Evolutionary conservation across 2,113 vertebrate genomes (phyloP), one percentile per base, ranked within the genome.

Genomic region (Aramus guarauna): DNA sequence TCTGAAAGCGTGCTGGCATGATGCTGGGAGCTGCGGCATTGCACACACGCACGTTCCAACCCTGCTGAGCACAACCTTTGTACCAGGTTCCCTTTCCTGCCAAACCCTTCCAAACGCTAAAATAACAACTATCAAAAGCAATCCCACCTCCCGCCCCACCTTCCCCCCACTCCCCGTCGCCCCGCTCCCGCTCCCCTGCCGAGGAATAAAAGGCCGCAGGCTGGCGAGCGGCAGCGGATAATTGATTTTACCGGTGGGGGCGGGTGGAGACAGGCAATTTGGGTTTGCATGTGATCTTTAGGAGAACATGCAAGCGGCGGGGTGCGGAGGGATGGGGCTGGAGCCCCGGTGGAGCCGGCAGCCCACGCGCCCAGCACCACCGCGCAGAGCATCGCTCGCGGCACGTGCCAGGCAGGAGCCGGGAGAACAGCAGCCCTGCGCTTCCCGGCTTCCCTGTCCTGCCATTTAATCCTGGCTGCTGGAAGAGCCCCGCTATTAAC

Each of bases 181-280:
- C 93, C 74, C 6, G 22, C 79, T 95, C 94, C 87, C 7, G 20
- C 86, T 96, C 84, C 84, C 84, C 86, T 50, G 88, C 77, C 2
- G 50, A 78, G 91, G 78, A 92, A 94, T 80, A 88, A 94, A 97
- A 94, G 96, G 95, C 96, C 29, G 0, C 77, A 9, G 82, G 92
- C 91, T 91, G 88, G 76, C 6, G 52, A 92, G 91, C 20, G 39
- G 89, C 36, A 1, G 84, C 3, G 11, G 94, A 80, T 95, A 96
- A 96, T 94, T 96, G 95, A 95, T 96, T 97, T 95, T 88, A 86
- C 78, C 3, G 9, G 68, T 69, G 92, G 96, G 93, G 93, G 95
- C n/a, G 79, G 94, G 64, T 85, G 87, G 88, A 91, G 91, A 95
- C 15, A 19, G 91, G 96, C 94, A 96, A 97, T 96, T 97, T 94